A percentile compares a stretch with the other conserved stretches of the same genome.
Evolutionary conservation across 2,888 invertebrate genomes (phyloP).

Genomic region (Drosophila sordidula): DNA sequence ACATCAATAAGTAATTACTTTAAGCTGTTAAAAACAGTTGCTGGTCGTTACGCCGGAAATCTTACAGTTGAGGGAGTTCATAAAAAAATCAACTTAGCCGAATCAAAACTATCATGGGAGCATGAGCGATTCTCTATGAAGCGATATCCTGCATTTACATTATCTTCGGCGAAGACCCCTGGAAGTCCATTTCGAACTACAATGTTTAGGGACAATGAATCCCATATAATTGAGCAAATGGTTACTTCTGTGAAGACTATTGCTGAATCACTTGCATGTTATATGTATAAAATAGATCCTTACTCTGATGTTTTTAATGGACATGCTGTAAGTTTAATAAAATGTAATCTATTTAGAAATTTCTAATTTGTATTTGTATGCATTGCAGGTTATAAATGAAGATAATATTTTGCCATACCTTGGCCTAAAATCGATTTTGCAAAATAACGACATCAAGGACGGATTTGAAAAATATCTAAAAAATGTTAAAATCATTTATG

Average conservation of each 20-base stretch:
- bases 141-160: conserved; percentile 95
- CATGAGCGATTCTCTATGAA: conserved; percentile 98
- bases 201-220: conserved; percentile 80
- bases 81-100: conserved; percentile 98
- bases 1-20: conserved; percentile 90
- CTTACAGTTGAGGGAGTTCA: conserved; percentile 90
- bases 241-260: conserved; percentile 89
- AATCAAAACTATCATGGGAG: conserved; percentile 96
- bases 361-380: background rate
- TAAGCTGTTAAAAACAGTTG: conserved; percentile 88
- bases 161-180: conserved; percentile 89
- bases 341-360: background rate
- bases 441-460: conserved; percentile 90
- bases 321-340: conserved; percentile 88
- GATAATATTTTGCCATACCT: conserved; percentile 91
- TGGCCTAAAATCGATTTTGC: conserved; percentile 88
- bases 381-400: conserved; percentile 89
- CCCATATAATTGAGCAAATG: conserved; percentile 67
- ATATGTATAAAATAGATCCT: conserved; percentile 90
- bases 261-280: conserved; percentile 93
- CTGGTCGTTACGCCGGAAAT: conserved; percentile 85
- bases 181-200: conserved; percentile 82
- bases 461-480: conserved; percentile 91
- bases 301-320: conserved; percentile 89
- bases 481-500: conserved; percentile 90